A percentile compares a stretch with the other conserved stretches of the same genome.
Conservation (phyloP, 1,140 invertebrate species). For the Trachymyrmex septentrionalis region DNA sequence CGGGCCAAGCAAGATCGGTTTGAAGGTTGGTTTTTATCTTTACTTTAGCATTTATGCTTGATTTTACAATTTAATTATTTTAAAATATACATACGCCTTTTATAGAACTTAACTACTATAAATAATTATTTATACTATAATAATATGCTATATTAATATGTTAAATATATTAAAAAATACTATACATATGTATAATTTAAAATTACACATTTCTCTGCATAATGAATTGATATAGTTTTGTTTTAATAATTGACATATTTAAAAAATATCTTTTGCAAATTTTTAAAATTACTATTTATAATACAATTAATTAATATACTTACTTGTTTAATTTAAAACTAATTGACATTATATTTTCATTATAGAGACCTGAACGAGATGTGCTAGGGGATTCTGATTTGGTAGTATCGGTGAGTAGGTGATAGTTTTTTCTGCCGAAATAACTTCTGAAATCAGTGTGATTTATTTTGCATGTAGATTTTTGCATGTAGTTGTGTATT, state of each 20-base stretch:
- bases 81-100: not conserved
- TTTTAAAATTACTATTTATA: not conserved
- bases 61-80: not conserved
- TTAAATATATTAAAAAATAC: not conserved
- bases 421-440: not conserved
- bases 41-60: not conserved
- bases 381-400: not conserved
- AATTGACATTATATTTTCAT: not conserved
- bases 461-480: not conserved
- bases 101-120: not conserved
- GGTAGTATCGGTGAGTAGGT: not conserved
- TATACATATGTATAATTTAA: not conserved
- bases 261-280: not conserved
- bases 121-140: slow-evolving; percentile 13
- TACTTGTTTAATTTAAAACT: not conserved
- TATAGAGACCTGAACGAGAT: not conserved
- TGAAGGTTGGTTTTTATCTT: not conserved
- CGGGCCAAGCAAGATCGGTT: not conserved
- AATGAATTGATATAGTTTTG: not conserved
- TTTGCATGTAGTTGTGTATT: not conserved
- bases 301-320: not conserved
- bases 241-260: not conserved
- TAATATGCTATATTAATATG: not conserved
- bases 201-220: not conserved
- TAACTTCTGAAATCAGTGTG: not conserved